These are phyloP conservation scores for Lepidostoma basale DNA, from an alignment of 1,140 invertebrate genomes.

Conservation along the genomic window DNA sequence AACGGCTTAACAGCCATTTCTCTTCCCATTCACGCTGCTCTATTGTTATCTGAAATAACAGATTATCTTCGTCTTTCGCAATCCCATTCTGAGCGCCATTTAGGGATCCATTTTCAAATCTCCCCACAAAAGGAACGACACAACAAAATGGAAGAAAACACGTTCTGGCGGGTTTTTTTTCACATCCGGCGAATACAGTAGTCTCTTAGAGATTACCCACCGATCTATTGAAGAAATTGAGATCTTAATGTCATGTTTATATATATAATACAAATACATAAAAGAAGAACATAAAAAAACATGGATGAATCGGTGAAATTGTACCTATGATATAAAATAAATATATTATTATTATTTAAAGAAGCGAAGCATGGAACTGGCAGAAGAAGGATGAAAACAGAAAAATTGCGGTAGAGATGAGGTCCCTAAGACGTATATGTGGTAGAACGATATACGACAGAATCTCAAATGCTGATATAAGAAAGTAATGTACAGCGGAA, in stretches of 20 bases:
- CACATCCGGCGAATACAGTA: background rate
- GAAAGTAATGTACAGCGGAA: too few species aligned
- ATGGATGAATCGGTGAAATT: too few species aligned
- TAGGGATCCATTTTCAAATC: background rate
- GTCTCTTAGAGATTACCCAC: background rate
- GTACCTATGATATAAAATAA: too few species aligned
- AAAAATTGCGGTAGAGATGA: too few species aligned
- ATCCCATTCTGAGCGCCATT: background rate
- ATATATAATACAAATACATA: too few species aligned
- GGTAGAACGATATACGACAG: too few species aligned
- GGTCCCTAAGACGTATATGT: too few species aligned
- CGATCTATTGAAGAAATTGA: background rate
- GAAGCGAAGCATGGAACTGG: too few species aligned
- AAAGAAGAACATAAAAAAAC: too few species aligned
- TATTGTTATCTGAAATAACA: background rate
- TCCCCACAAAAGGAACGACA: background rate
- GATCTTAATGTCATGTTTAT: background rate
- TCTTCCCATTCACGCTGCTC: background rate
- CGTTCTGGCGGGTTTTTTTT: background rate
- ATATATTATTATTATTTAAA: too few species aligned
- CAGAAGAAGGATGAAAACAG: too few species aligned
- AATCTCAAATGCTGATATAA: too few species aligned
- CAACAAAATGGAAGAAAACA: background rate
- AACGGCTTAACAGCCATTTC: slow-evolving; percentile 5
- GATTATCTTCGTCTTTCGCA: background rate